These are phyloP conservation scores for Scatophagus argus DNA, from an alignment of 2,113 vertebrate species.

Conservation along the genomic window DNA sequence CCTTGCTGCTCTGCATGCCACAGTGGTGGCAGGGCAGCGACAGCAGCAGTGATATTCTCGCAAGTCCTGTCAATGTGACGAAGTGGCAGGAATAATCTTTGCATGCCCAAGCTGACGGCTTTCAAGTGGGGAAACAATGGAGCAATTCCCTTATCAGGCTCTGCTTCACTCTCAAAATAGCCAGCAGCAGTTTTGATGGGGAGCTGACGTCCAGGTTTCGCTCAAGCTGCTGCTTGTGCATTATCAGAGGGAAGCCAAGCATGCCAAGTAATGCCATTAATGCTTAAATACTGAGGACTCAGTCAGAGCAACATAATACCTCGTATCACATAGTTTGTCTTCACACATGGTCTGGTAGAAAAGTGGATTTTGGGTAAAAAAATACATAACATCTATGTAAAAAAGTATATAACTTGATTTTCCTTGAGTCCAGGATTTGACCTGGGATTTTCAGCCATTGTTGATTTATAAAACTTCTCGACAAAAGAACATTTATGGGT, in stretches of 20 bases:
- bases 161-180: slow-evolving; percentile 59
- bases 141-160: slow-evolving; percentile 61
- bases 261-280: slow-evolving; percentile 21
- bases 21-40: background rate
- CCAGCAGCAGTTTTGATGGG: slow-evolving; percentile 47
- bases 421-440: background rate
- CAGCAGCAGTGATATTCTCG: slow-evolving; percentile 36
- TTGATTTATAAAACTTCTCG: background rate
- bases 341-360: background rate
- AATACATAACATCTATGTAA: too few species aligned
- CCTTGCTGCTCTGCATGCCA: slow-evolving; percentile 40
- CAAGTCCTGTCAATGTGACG: slow-evolving; percentile 61
- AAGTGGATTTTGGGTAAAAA: background rate
- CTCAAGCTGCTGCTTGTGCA: slow-evolving; percentile 25
- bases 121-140: slow-evolving; percentile 67
- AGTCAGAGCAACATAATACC: background rate
- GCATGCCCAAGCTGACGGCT: slow-evolving; percentile 58
- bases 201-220: slow-evolving; percentile 36
- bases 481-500: background rate
- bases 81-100: slow-evolving; percentile 69
- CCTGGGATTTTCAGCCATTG: too few species aligned
- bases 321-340: background rate
- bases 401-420: background rate
- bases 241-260: slow-evolving; percentile 31
- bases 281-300: slow-evolving; percentile 3